phyloP scores from a whole-genome alignment of 2,888 invertebrate genomes.

The Odontocerum albicorne region DNA sequence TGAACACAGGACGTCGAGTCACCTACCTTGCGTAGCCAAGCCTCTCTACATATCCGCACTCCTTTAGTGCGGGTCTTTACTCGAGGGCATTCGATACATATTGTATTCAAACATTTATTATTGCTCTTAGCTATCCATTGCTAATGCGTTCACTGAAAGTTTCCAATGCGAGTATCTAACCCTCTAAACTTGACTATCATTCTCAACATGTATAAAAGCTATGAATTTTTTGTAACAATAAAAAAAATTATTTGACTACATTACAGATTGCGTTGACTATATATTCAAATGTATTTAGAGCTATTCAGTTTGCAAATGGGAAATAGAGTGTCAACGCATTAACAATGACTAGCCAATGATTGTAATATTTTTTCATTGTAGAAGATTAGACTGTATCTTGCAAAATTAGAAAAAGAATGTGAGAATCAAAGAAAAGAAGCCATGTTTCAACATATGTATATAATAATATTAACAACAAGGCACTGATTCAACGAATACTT shows the following conservation, averaged over 20 bases:
- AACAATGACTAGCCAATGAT: not conserved
- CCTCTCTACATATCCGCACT: not conserved
- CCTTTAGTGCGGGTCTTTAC: not conserved
- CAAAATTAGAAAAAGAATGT: conserved; percentile 2
- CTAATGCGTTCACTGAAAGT: not conserved
- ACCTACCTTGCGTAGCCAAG: conserved; percentile 46
- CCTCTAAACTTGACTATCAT: not conserved
- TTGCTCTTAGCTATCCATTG: not conserved
- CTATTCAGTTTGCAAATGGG: not conserved
- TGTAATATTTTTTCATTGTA: not conserved
- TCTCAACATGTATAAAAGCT: not conserved
- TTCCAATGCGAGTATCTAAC: not conserved
- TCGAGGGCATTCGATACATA: not conserved
- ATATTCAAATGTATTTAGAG: too few species aligned
- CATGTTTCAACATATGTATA: conserved; percentile 26
- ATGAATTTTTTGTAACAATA: too few species aligned
- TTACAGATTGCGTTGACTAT: too few species aligned
- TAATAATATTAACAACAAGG: conserved; percentile 35
- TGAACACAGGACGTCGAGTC: conserved; percentile 52
- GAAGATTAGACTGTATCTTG: not conserved
- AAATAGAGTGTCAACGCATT: not conserved
- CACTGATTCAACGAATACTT: conserved; percentile 29
- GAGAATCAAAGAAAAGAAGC: conserved; percentile 28
- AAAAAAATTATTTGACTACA: too few species aligned
- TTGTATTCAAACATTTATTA: not conserved